Percentiles rank a stretch among this genome's conserved stretches.
Evolutionary conservation across 2,797 vertebrate genomes (phyloP).

Genomic region (Fistularia tabacaria): DNA sequence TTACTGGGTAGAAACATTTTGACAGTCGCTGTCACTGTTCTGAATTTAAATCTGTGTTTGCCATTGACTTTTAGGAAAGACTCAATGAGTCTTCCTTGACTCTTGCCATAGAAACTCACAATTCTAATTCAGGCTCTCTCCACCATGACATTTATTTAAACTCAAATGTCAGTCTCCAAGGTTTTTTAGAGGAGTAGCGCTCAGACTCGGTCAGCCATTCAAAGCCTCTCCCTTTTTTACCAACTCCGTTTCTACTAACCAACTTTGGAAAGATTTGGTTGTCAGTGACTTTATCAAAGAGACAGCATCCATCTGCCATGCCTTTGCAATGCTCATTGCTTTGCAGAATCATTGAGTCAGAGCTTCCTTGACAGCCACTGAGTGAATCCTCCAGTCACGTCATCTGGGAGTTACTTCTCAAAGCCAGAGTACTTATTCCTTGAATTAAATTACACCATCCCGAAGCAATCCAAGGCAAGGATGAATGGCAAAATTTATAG

Average conservation of each 20-base stretch:
- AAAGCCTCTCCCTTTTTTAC: constrained; percentile 23
- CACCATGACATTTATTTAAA: constrained; percentile 31
- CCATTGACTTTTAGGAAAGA: too few relatives aligned
- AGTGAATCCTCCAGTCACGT: constrained; percentile 5
- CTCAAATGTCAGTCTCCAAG: constrained; percentile 34
- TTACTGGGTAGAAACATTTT: too few relatives aligned
- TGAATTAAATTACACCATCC: too few relatives aligned
- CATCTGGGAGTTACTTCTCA: constrained; percentile 6
- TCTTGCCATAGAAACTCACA: constrained; percentile 22
- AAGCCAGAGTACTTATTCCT: too few relatives aligned
- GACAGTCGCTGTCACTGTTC: too few relatives aligned
- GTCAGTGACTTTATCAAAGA: constrained; percentile 39
- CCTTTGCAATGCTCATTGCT: too few relatives aligned
- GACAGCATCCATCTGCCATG: constrained; percentile 19
- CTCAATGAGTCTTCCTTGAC: not conserved
- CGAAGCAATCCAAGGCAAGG: not conserved
- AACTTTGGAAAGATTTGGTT: constrained; percentile 38
- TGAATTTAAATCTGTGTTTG: too few relatives aligned
- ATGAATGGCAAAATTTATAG: too few relatives aligned
- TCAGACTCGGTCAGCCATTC: constrained; percentile 26
- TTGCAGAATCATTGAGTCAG: constrained; percentile 21
- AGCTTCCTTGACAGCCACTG: constrained; percentile 15
- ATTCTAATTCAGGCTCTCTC: constrained; percentile 35
- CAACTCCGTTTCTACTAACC: constrained; percentile 23
- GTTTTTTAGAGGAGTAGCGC: constrained; percentile 20